Evolutionary conservation across 1,140 invertebrate species (phyloP).

Genomic region (Hyles vespertilio): DNA sequence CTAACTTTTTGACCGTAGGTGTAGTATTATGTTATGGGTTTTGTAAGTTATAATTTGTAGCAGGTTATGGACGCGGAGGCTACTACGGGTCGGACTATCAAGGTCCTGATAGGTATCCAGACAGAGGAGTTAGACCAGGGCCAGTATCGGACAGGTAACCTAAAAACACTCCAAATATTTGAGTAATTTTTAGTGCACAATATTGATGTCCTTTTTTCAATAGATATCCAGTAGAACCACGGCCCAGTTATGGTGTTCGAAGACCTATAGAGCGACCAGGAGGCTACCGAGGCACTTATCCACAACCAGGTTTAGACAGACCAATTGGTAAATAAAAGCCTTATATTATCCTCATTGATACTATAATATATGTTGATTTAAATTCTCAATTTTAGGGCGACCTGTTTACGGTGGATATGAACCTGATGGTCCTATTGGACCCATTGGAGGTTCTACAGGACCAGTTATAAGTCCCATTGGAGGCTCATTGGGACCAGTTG

Average conservation of each 20-base stretch:
- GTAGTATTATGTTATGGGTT: not conserved
- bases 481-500: slow-evolving; percentile 32
- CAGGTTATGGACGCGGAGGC: slow-evolving; percentile 62
- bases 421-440: slow-evolving; percentile 50
- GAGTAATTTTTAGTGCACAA: not conserved
- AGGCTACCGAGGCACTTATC: slow-evolving; percentile 58
- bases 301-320: slow-evolving; percentile 48
- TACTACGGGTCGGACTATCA: slow-evolving; percentile 59
- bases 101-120: slow-evolving; percentile 50
- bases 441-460: slow-evolving; percentile 23
- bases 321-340: slow-evolving; percentile 41
- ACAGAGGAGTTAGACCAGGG: slow-evolving; percentile 50
- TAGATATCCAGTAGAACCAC: slow-evolving; percentile 63
- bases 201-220: slow-evolving; percentile 6
- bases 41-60: slow-evolving; percentile 19
- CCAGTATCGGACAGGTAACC: slow-evolving; percentile 46
- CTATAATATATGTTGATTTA: not conserved
- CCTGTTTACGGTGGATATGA: slow-evolving; percentile 53
- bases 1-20: not conserved
- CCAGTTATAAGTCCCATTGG: slow-evolving; percentile 17
- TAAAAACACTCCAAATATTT: not conserved
- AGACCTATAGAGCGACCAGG: slow-evolving; percentile 56
- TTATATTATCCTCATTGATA: not conserved
- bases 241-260: slow-evolving; percentile 53
- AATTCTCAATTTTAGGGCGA: slow-evolving; percentile 26